Conservation (phyloP, 2,888 invertebrate species). For the Zhuqinia jingwanae region DNA sequence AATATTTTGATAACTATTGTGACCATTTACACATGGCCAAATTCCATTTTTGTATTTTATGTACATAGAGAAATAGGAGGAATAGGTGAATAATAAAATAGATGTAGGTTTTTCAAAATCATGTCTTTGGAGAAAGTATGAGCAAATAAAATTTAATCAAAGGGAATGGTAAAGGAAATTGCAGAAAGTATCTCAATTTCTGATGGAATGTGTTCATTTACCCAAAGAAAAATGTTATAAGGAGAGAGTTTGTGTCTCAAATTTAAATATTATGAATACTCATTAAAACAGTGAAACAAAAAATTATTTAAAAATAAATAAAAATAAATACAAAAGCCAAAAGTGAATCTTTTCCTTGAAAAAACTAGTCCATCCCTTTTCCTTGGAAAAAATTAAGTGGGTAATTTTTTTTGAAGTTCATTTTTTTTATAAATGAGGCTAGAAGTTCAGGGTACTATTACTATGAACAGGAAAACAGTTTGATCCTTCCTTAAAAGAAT, state of each 20-base stretch:
- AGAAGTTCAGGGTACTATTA: slow-evolving; percentile 32
- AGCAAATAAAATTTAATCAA: not conserved
- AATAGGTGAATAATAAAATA: not conserved
- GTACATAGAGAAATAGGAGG: slow-evolving; percentile 11
- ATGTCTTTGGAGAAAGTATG: not conserved
- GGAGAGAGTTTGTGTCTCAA: slow-evolving; percentile 6
- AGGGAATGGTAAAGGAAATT: too few relatives aligned
- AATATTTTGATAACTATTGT: slow-evolving; percentile 35
- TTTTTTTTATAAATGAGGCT: slow-evolving; percentile 14
- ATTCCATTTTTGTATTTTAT: slow-evolving; percentile 44
- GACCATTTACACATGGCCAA: slow-evolving; percentile 36
- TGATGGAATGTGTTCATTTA: slow-evolving; percentile 41
- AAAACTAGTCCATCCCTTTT: not conserved
- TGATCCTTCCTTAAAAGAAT: slow-evolving; percentile 3
- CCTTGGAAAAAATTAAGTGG: not conserved
- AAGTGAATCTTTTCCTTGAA: not conserved
- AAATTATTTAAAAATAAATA: not conserved
- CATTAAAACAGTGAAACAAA: not conserved
- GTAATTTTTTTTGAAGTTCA: not conserved
- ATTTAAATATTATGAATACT: slow-evolving; percentile 15
- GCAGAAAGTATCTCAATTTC: not conserved
- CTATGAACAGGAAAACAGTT: slow-evolving; percentile 19
- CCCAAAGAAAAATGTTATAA: slow-evolving; percentile 5
- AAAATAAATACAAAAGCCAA: not conserved
- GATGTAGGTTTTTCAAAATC: not conserved